Base-by-base conservation (phyloP, 2,888 invertebrate genomes). In the Smittia aterrima region DNA sequence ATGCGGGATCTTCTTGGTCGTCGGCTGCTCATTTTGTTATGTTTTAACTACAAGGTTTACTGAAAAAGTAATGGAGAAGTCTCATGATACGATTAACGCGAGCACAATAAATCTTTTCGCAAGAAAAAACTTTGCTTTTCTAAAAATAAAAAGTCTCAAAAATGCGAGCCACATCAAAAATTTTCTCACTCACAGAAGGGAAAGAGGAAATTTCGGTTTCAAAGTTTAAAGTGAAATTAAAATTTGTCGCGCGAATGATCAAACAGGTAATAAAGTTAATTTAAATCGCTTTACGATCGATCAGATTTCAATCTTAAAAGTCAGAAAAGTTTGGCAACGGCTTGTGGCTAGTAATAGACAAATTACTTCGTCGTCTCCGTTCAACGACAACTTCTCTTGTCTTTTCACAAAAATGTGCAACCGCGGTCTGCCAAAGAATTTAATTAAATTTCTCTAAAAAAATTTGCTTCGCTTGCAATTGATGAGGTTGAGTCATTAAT, bases 1-100 rank as follows among this genome's bases (percentile, higher is more conserved):
- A 93, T 90, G 82, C 90, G 90, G 27, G 93, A 93, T 80, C 90
- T 88, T 79, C 92, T 77, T 75, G 79, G 79, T 64, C 74, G 25
- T 6, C 74, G 40, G 53, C 27, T 66, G 41, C 66, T 66, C 74
- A 74, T 74, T 47, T 40, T 74, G 27, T 13, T 67, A 41, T 67
- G 40, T n/a, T 67, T 27, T 25, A n/a, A 25, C 24, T 66, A 20
- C 62, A 20, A 62, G 20, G 20, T 62, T 62, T 3, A 6, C 32
- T 66, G 32, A 66, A 66, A 27, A 20, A 47, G n/a, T 47, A 47
- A 47, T 47, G 18, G 18, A 47, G 18, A 47, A 38, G 11, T 9
- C 38, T 9, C 11, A 16, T 16, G 18, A 16, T 47, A 47, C 32
- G 32, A 32, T 32, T 32, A 32, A 32, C 32, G 9, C 1, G 64